Conservation (phyloP, 2,113 vertebrate genomes). For the Grantiella picta region DNA sequence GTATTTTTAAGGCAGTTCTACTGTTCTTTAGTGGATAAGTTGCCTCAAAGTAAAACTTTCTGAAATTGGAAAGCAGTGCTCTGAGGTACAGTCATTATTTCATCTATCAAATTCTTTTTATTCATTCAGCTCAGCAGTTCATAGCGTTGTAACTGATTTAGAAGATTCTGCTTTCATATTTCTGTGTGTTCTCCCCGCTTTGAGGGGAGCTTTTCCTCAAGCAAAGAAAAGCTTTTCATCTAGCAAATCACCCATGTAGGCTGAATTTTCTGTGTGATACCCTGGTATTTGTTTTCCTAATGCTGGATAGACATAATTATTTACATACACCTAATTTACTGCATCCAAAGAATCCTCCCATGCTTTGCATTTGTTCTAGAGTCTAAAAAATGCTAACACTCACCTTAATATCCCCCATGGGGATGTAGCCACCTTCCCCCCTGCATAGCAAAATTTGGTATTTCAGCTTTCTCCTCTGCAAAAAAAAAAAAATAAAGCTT, state of each 20-base stretch:
- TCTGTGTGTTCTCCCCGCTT: not conserved
- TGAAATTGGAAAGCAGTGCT: not conserved
- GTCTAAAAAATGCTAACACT: not conserved
- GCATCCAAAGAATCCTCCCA: not conserved
- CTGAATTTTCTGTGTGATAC: not conserved
- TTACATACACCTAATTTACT: not conserved
- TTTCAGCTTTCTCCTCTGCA: constrained; percentile 27
- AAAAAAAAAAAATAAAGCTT: not conserved
- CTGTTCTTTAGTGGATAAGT: not conserved
- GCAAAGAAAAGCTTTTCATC: not conserved
- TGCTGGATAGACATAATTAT: not conserved
- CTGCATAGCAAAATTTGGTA: not conserved
- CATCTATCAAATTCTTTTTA: not conserved
- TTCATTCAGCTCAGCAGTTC: not conserved
- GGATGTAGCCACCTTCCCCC: not conserved
- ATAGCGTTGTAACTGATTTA: not conserved
- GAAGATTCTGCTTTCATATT: not conserved
- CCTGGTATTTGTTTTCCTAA: not conserved
- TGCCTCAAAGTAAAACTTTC: not conserved
- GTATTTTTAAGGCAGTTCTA: not conserved
- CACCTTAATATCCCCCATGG: not conserved
- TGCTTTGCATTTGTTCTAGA: not conserved
- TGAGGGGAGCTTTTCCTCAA: not conserved
- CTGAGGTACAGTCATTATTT: not conserved
- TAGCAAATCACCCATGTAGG: not conserved